These are phyloP conservation scores for Wiebesia pumilae DNA, from an alignment of 1,140 invertebrate species.

Conservation along the genomic window DNA sequence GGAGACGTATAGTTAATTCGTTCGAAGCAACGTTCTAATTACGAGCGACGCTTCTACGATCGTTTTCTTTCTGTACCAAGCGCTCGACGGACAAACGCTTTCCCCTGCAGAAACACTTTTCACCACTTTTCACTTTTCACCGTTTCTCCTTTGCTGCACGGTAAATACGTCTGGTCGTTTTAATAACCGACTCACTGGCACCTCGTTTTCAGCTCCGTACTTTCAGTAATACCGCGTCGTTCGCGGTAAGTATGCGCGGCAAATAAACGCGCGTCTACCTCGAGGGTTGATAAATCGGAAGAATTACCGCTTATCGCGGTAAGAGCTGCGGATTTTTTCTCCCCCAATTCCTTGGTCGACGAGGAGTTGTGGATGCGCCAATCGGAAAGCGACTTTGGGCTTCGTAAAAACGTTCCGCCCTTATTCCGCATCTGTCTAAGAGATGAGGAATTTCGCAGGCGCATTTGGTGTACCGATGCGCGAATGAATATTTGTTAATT, in stretches of 20 bases:
- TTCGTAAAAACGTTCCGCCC: neutral
- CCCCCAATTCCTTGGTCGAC: neutral
- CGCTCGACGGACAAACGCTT: neutral
- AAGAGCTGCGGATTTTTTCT: neutral
- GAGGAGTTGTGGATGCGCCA: slow-evolving; percentile 1
- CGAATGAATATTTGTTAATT: neutral
- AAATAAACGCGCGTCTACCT: neutral
- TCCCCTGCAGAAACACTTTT: neutral
- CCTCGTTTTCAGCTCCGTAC: neutral
- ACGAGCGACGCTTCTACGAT: neutral
- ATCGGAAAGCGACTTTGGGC: neutral
- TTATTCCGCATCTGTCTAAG: neutral
- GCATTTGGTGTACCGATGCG: too few species aligned
- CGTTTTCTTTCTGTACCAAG: neutral
- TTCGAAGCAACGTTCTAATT: too few species aligned
- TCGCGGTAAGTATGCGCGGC: neutral
- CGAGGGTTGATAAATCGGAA: slow-evolving; percentile 18
- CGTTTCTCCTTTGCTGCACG: neutral
- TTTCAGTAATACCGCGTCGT: neutral
- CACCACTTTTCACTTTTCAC: neutral
- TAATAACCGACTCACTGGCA: neutral
- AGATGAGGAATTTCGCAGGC: too few species aligned
- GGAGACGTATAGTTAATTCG: too few species aligned
- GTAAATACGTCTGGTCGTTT: neutral
- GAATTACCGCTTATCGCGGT: neutral